These are phyloP conservation scores for Luidia sarsii DNA, from an alignment of 53 echinoderm and acorn worm genomes.

Conservation along the genomic window DNA sequence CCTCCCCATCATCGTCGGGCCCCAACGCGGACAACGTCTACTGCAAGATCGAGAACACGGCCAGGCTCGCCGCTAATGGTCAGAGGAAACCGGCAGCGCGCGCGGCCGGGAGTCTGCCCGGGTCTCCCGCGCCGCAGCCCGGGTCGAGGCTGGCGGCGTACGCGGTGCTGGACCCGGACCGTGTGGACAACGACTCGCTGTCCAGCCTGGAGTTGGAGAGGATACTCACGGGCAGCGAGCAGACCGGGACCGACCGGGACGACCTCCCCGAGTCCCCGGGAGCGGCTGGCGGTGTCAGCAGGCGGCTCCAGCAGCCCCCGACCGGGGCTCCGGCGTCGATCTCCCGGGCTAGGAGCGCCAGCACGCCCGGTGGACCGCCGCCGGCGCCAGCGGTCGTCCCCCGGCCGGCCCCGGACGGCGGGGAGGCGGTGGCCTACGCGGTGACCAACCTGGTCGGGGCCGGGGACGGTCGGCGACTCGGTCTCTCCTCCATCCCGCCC, in stretches of 20 bases:
- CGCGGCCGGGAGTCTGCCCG: neutral
- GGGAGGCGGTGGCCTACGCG: slow-evolving; percentile 26
- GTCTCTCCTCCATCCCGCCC: neutral
- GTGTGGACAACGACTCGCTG: slow-evolving; percentile 40
- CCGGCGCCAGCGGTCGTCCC: neutral
- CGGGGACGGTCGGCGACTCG: neutral
- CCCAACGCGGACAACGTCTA: neutral
- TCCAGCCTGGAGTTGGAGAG: slow-evolving; percentile 33
- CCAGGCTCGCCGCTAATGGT: neutral
- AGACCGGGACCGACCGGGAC: neutral
- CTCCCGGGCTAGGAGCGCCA: slow-evolving; percentile 28
- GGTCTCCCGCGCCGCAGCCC: neutral
- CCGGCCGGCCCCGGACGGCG: neutral
- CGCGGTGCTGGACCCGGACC: slow-evolving; percentile 45
- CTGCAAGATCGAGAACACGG: neutral
- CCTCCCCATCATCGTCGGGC: no score
- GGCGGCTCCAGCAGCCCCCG: no score
- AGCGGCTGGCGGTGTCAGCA: neutral
- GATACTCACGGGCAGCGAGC: neutral
- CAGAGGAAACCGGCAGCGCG: neutral
- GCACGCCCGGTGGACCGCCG: slow-evolving; percentile 20
- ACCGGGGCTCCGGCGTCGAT: no score
- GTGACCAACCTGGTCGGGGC: slow-evolving; percentile 37
- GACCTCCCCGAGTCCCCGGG: neutral
- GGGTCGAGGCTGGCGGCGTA: slow-evolving; percentile 17